Conservation (phyloP, 2,797 vertebrate genomes). For the Scarus forsteni region DNA sequence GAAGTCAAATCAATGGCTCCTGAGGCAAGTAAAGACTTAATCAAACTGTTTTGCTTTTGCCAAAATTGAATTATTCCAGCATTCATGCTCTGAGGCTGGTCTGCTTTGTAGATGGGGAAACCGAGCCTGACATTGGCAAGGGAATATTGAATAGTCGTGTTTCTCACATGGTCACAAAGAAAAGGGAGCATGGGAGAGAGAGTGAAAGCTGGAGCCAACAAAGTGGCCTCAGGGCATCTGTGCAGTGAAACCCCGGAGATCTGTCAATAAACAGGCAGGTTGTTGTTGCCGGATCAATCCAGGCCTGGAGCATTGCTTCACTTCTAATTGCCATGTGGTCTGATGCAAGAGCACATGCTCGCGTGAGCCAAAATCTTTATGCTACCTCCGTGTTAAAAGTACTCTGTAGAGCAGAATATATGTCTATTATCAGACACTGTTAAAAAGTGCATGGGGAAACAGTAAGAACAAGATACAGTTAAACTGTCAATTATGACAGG, state of each 20-base stretch:
- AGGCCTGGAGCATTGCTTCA: constrained; percentile 62
- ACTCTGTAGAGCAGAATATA: neutral
- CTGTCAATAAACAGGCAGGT: constrained; percentile 78
- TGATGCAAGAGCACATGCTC: constrained; percentile 40
- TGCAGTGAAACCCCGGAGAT: constrained; percentile 64
- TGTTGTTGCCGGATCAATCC: constrained; percentile 79
- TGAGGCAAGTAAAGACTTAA: constrained; percentile 40
- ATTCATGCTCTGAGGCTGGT: constrained; percentile 42
- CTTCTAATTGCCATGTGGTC: constrained; percentile 76
- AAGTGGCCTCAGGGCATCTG: constrained; percentile 69
- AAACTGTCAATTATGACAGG: neutral
- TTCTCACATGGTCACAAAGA: constrained; percentile 57
- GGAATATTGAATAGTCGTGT: constrained; percentile 53
- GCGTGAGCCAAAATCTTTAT: constrained; percentile 42
- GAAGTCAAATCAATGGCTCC: constrained; percentile 18
- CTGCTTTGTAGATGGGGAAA: constrained; percentile 62
- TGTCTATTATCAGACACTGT: constrained; percentile 5
- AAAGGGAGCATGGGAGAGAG: constrained; percentile 26
- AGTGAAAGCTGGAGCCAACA: constrained; percentile 25
- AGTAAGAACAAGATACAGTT: constrained; percentile 3
- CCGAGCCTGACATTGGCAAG: constrained; percentile 33
- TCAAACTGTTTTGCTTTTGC: constrained; percentile 35
- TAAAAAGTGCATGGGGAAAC: neutral
- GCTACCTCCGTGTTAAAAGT: constrained; percentile 2
- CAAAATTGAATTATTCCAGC: constrained; percentile 54